Conservation (phyloP, 2,113 vertebrate genomes). For the Hyaena hyaena region DNA sequence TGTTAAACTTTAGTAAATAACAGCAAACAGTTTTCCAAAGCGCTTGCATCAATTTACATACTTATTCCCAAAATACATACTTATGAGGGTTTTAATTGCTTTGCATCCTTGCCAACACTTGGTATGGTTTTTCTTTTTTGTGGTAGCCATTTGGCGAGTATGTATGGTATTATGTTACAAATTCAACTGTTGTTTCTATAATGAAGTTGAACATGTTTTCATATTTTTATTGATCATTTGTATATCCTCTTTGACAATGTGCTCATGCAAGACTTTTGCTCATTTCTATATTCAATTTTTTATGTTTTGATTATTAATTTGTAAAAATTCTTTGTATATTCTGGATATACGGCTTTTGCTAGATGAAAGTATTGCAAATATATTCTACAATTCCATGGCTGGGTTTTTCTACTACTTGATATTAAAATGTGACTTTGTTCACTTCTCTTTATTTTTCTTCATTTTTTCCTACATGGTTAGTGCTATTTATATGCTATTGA, state of each 20-base stretch:
- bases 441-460: background rate
- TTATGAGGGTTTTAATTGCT: background rate
- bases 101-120: background rate
- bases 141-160: background rate
- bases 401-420: background rate
- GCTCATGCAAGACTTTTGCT: background rate
- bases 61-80: background rate
- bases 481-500: background rate
- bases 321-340: background rate
- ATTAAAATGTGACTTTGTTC: background rate
- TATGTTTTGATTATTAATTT: conserved; percentile 9
- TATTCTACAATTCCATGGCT: background rate
- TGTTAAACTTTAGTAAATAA: conserved; percentile 31
- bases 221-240: background rate
- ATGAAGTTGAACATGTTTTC: background rate
- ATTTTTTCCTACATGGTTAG: background rate
- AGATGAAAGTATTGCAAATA: background rate
- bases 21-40: background rate
- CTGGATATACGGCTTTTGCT: background rate
- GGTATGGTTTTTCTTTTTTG: background rate
- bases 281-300: background rate
- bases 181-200: conserved; percentile 10
- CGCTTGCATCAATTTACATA: background rate
- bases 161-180: background rate
- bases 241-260: background rate